Evolutionary conservation across 2,113 vertebrate genomes (phyloP), one percentile per base, ranked within the genome.

Genomic region (Cercocebus atys): DNA sequence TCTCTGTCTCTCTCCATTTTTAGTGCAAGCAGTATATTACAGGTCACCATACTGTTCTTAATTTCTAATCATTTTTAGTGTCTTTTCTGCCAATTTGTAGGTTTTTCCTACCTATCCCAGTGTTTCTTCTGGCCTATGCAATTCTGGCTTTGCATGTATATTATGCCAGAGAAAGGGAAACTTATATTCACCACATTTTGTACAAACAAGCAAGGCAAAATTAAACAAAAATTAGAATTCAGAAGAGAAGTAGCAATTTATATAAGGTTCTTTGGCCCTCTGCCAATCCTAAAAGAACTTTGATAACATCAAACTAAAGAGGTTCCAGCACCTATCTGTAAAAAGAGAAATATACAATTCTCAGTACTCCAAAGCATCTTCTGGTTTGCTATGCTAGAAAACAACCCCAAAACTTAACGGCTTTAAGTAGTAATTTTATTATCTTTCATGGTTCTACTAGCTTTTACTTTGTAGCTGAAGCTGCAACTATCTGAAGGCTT

Each of bases 281-380:
- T 50, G 30, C 52, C 38, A 87, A 83, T 87, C 76, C 75, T 92
- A 57, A 94, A 93, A 91, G 81, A 89, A 64, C 23, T 38, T 45
- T 64, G 16, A 40, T 50, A 45, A 89, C 4, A 61, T 88, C 52
- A 32, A 30, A 17, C 22, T 92, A 61, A 89, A 86, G 22, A 70
- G 40, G 11, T 66, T 32, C 8, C 52, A 64, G 61, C 4, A 89
- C 10, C 83, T 92, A 64, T 47, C 38, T 82, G 3, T 6, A 55
- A 82, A 96, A 90, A 70, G 10, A 85, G 76, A 96, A 94, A 84
- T 11, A 94, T 6, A 45, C 16, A 66, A 64, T 57, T 85, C n/a
- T 47, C 50, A 22, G 70, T 5, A 23, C 25, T 59, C 70, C 59
- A n/a, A 52, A 81, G 59, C 64, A 86, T 68, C 43, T 27, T 85